phyloP scores from a whole-genome alignment of 2,797 vertebrate species.

The Dermochelys coriacea region DNA sequence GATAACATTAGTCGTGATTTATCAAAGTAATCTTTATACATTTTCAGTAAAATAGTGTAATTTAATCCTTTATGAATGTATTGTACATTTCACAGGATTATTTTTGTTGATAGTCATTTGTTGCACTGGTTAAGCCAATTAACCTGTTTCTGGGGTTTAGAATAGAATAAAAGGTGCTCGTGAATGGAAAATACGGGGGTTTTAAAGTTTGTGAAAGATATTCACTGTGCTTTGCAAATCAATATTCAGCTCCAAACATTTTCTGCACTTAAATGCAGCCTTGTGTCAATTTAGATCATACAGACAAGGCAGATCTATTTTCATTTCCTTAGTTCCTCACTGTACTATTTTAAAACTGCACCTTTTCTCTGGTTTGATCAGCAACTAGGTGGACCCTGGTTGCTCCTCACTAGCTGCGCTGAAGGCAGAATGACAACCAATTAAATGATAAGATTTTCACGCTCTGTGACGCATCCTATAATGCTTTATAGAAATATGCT shows the following conservation, averaged over 20 bases:
- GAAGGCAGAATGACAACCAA: not conserved
- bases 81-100: slow-evolving; percentile 69
- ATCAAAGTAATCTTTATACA: slow-evolving; percentile 71
- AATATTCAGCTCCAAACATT: slow-evolving; percentile 31
- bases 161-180: slow-evolving; percentile 57
- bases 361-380: not conserved
- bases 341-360: not conserved
- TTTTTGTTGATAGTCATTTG: slow-evolving; percentile 67
- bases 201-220: slow-evolving; percentile 49
- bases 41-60: slow-evolving; percentile 67
- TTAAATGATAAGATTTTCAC: not conserved
- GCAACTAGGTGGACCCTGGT: not conserved
- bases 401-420: not conserved
- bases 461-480: not conserved
- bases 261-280: accelerated
- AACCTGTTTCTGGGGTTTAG: slow-evolving; percentile 57
- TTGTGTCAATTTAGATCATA: not conserved
- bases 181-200: slow-evolving; percentile 40
- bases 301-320: not conserved
- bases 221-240: slow-evolving; percentile 35
- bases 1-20: slow-evolving; percentile 71
- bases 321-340: not conserved
- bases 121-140: slow-evolving; percentile 62
- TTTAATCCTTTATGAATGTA: slow-evolving; percentile 69
- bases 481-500: too few species aligned